A percentile compares a stretch with the other conserved stretches of the same genome.
phyloP scores from a whole-genome alignment of 2,797 vertebrate species.

The Scomberomorus guttatus region DNA sequence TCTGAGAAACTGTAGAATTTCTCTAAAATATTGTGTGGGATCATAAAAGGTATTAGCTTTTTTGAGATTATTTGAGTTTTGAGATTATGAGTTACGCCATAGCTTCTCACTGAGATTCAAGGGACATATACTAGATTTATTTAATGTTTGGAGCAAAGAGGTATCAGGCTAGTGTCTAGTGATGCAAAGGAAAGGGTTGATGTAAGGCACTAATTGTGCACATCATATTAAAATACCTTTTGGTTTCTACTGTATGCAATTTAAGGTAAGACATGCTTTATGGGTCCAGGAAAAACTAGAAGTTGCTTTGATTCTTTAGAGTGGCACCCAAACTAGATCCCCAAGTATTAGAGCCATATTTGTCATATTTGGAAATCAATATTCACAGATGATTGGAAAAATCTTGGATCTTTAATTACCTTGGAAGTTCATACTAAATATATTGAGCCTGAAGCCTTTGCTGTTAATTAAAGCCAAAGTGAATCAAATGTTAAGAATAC shows the following conservation, averaged over 20 bases:
- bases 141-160: slow-evolving; percentile 10
- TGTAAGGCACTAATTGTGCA: not conserved
- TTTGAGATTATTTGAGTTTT: slow-evolving; percentile 25
- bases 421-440: not conserved
- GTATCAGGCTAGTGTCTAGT: not conserved
- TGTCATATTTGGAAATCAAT: not conserved
- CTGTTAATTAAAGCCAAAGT: not conserved
- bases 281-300: not conserved
- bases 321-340: not conserved
- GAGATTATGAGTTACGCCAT: slow-evolving; percentile 24
- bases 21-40: slow-evolving; percentile 25
- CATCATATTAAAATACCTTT: not conserved
- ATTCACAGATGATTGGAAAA: not conserved
- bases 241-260: not conserved
- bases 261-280: not conserved
- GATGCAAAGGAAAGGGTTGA: not conserved
- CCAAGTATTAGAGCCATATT: not conserved
- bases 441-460: not conserved
- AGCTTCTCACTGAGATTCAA: slow-evolving; percentile 19
- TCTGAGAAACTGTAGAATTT: slow-evolving; percentile 37
- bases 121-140: slow-evolving; percentile 1
- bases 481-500: not conserved
- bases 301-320: not conserved
- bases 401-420: not conserved
- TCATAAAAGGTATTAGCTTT: slow-evolving; percentile 18